A percentile compares a stretch with the other conserved stretches of the same genome.
These are phyloP conservation scores for Melolontha melolontha DNA, from an alignment of 2,888 invertebrate genomes.

Conservation along the genomic window DNA sequence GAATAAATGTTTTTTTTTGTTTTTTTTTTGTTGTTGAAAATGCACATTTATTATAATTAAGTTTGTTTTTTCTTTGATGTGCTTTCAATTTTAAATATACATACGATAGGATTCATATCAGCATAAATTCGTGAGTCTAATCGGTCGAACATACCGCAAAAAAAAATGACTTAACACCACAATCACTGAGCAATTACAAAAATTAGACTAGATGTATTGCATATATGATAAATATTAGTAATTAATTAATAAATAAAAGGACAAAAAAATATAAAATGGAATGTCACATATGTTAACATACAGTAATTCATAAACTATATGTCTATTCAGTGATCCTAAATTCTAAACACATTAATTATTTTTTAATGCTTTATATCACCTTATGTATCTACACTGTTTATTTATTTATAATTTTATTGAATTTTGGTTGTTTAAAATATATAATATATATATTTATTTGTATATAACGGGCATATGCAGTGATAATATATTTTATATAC, in stretches of 20 bases:
- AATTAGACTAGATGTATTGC: slow-evolving; percentile 59
- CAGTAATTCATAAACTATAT: slow-evolving; percentile 57
- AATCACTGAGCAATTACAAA: slow-evolving; percentile 58
- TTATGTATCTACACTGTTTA: slow-evolving; percentile 35
- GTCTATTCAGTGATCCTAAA: slow-evolving; percentile 45
- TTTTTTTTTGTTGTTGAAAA: slow-evolving; percentile 46
- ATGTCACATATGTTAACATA: slow-evolving; percentile 45
- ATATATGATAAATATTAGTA: slow-evolving; percentile 19
- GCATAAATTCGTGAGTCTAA: slow-evolving; percentile 22
- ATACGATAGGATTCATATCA: slow-evolving; percentile 30
- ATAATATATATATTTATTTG: slow-evolving; percentile 30
- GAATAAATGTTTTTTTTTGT: neutral
- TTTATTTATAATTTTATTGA: slow-evolving; percentile 26
- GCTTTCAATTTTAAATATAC: slow-evolving; percentile 58
- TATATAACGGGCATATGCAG: slow-evolving; percentile 25
- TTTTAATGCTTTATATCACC: slow-evolving; percentile 38
- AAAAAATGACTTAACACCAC: slow-evolving; percentile 5
- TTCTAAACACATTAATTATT: slow-evolving; percentile 25
- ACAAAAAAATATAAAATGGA: slow-evolving; percentile 41
- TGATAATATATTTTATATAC: too few species aligned
- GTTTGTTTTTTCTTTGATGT: too few species aligned
- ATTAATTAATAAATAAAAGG: slow-evolving; percentile 16
- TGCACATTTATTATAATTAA: slow-evolving; percentile 52
- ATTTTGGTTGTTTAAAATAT: slow-evolving; percentile 24
- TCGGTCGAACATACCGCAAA: neutral